Evolutionary conservation across 2,113 vertebrate species (phyloP), one percentile per base, ranked within the genome.

Genomic region (Caretta caretta): DNA sequence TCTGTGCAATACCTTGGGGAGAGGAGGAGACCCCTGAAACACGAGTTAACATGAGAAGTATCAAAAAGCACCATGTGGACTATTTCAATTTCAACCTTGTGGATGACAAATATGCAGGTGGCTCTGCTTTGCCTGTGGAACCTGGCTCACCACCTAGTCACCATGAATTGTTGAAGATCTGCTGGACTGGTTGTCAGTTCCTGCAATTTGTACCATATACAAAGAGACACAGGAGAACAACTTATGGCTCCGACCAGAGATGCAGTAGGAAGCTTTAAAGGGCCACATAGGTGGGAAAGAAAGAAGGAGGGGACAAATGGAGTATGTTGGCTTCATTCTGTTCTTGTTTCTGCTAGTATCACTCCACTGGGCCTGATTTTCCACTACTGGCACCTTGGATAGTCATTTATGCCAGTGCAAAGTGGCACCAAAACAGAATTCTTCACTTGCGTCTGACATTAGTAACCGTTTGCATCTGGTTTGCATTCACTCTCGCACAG

Each of bases 161-260:
- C 59, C 35, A 27, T 82, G 88, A 92, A 87, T 57, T 90, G 72
- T 94, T 95, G 93, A 94, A 93, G 42, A 38, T 83, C 84, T 72
- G 31, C 76, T 90, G 76, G 54, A 88, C 0, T 0, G 57, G 72
- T 94, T 87, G 90, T 89, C 87, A 96, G 20, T 17, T 31, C 20
- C 93, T 69, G 27, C 82, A 88, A 56, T 93, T 86, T 81, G 31
- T 83, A 88, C 35, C 8, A 13, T 57, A 83, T 84, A 85, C 86
- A 95, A 89, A 81, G 57, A 95, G 96, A 91, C 62, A 93, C 88
- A 93, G 53, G 69, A 88, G 57, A 83, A 0, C 1, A 88, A 29
- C 57, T 89, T 24, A 54, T 92, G 72, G 79, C 80, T 93, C 35
- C 0, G 0, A 0, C 87, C 78, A 83, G 84, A 84, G 82, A 86